Evolutionary conservation across 2,113 vertebrate genomes (phyloP).

Genomic region (Gnathonemus longibarbis): DNA sequence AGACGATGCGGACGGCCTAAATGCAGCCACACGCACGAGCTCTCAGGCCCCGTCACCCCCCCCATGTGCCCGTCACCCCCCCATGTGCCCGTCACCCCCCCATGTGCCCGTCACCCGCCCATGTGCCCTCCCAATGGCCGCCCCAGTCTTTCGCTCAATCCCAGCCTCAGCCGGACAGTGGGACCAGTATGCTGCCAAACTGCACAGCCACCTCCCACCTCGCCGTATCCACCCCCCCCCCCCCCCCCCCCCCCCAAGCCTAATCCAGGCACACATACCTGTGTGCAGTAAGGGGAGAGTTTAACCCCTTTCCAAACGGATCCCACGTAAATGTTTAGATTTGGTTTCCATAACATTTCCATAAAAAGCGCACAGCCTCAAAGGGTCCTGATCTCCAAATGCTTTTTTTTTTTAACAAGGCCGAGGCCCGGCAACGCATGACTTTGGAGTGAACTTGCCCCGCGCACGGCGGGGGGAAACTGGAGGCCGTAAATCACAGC

Average conservation of each 20-base stretch:
- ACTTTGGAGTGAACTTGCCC: constrained; percentile 81
- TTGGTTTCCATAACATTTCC: constrained; percentile 69
- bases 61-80: not conserved
- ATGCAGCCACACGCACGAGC: not conserved
- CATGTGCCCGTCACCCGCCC: not conserved
- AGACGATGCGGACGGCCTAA: not conserved
- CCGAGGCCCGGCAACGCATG: constrained; percentile 51
- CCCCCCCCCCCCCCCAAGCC: constrained; percentile 48
- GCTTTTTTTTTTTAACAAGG: not conserved
- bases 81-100: not conserved
- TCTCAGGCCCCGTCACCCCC: not conserved
- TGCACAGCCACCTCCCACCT: constrained; percentile 61
- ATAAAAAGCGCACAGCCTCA: constrained; percentile 59
- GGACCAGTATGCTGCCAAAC: constrained; percentile 49
- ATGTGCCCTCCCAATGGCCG: not conserved
- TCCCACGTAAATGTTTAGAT: constrained; percentile 73
- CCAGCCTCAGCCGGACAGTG: not conserved
- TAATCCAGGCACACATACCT: constrained; percentile 15
- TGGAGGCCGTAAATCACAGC: constrained; percentile 80
- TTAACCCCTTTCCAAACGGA: constrained; percentile 51
- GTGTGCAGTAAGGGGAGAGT: constrained; percentile 41
- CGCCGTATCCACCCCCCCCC: constrained; percentile 60
- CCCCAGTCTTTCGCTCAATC: not conserved
- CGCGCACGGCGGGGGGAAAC: constrained; percentile 68
- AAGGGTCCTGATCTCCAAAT: constrained; percentile 23